Evolutionary conservation across 2,888 invertebrate species (phyloP), one percentile per base, ranked within the genome.

Genomic region (Lagria hirta): DNA sequence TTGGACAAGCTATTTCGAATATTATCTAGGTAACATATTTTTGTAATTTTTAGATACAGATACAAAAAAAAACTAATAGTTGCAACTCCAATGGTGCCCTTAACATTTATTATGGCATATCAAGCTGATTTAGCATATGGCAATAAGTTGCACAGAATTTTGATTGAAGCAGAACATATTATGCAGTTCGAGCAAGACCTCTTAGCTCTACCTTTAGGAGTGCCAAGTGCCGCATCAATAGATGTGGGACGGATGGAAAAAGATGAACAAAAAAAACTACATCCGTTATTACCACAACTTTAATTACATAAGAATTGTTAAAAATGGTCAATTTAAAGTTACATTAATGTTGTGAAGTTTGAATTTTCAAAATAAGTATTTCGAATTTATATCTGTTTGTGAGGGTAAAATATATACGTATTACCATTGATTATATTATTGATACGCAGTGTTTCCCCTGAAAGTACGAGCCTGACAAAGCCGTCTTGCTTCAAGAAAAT

Each of bases 141-240:
- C 33, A 84, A 81, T 54, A 89, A 89, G 73, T 59, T 86, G 26
- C 80, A 83, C 62, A 76, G 89, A 49, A 86, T 88, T 50, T 18
- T 62, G 76, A 87, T 80, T 72, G 88, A 88, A 74, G 88, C 88
- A 12, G 86, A 88, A 64, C 83, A 86, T 69, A 86, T 88, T 43
- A 79, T 88, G 78, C 81, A 83, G 36, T 83, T 84, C 55, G 88
- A 88, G 64, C 71, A 75, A 5, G 82, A 83, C 27, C 69, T 83
- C 32, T 68, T 88, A n/a, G 80, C 82, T 48, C 74, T 83, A 69
- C 88, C 88, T 0, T 80, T 83, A 44, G 86, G 86, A 3, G 69
- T 87, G 1, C 88, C 88, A n/a, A 81, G 84, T 0, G 81, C 85
- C 1, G 79, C 84, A 3, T 57, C 64, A 10, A 60, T 66, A 28